Base-by-base conservation (phyloP, 2,113 vertebrate species). In the Rhea pennata region DNA sequence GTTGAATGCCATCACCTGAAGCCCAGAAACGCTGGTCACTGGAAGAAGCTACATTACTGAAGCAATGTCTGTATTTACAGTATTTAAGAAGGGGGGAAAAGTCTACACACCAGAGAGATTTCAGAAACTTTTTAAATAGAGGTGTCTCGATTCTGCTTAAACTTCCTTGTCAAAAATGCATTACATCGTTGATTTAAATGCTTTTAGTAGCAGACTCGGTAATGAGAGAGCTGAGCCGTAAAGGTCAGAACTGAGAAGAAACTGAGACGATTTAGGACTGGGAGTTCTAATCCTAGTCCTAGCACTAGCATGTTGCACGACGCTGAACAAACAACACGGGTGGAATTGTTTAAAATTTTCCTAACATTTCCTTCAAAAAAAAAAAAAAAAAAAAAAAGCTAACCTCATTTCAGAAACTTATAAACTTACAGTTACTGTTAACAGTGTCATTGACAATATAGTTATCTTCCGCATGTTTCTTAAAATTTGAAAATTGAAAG, bases 1-100 rank as follows among this genome's bases (percentile, higher is more conserved):
- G 83, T 87, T 93, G 44, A 75, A 90, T 7, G 19, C 40, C 94
- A 48, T 92, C 10, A 64, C 39, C 75, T 84, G 72, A 91, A 87
- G 96, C 84, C 77, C 82, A 65, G 89, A 88, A 96, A 80, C 3
- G 7, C 27, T 76, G 75, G 51, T 67, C 75, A 83, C 77, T 93
- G 84, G 71, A 44, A 96, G 42, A 85, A 92, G 87, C 61, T 53
- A 10, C 16, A 6, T 20, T 83, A 17, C 33, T n/a, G 84, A 77
- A 10, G 69, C 82, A 92, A 54, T 9, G 20, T 8, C 23, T 56
- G 19, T 20, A 29, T 74, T 23, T 69, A 54, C 42, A 46, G 31
- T 33, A 15, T 75, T 88, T 74, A 23, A 72, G n/a, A 82, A 54
- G 21, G 51, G 6, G 8, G 5, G 10, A 20, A 6, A 64, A n/a